Percentiles rank a stretch among this genome's conserved stretches.
Conservation (phyloP, 64 coral and sea anemone genomes). For the Exaiptasia diaphana region DNA sequence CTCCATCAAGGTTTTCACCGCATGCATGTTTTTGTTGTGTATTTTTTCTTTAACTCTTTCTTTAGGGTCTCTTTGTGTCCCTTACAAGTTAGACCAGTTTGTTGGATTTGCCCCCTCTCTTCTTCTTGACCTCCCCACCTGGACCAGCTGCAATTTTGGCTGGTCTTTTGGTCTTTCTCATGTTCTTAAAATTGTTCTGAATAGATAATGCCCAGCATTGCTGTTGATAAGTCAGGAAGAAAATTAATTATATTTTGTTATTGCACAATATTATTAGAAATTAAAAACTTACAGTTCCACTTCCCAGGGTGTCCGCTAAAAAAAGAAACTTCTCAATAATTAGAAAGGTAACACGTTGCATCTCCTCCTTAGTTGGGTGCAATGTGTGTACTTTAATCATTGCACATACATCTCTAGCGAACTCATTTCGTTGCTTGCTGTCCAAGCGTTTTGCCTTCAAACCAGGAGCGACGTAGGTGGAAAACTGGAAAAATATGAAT, state of each 20-base stretch:
- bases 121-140: no score
- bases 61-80: no score
- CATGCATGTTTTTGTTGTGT: no score
- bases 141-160: no score
- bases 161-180: not conserved
- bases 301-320: not conserved
- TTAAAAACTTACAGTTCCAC: constrained; percentile 8
- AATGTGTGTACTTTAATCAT: not conserved
- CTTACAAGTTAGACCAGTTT: no score
- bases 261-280: not conserved
- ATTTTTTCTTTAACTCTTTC: no score
- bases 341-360: constrained; percentile 3
- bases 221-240: not conserved
- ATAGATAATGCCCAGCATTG: not conserved
- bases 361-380: constrained; percentile 1
- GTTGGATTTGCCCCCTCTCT: no score
- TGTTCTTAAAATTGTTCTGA: not conserved
- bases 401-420: not conserved
- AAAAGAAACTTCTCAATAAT: not conserved
- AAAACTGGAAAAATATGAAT: no score
- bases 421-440: not conserved
- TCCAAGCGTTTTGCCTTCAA: not conserved
- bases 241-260: not conserved
- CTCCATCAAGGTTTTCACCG: no score
- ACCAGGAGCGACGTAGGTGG: not conserved